Evolutionary conservation across 2,888 invertebrate species (phyloP).

Genomic region (Drosophila conformis): DNA sequence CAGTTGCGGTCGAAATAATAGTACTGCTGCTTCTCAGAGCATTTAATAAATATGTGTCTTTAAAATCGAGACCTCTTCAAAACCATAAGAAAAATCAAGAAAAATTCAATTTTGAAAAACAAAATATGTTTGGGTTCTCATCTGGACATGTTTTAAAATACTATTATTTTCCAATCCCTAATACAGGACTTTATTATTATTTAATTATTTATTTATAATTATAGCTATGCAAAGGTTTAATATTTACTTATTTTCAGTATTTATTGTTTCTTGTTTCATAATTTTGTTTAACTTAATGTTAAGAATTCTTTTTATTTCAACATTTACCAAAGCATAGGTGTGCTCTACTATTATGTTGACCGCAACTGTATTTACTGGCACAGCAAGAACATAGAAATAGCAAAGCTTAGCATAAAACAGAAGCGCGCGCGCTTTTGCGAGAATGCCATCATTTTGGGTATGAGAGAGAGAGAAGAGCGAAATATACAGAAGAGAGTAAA

Average conservation of each 20-base stretch:
- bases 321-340: background rate
- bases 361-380: background rate
- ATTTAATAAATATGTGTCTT: background rate
- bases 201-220: too few relatives aligned
- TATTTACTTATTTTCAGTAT: background rate
- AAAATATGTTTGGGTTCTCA: background rate
- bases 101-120: background rate
- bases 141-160: background rate
- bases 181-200: too few relatives aligned
- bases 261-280: background rate
- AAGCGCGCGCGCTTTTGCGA: conserved; percentile 61
- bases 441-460: conserved; percentile 32
- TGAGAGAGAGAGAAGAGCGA: conserved; percentile 15
- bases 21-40: background rate
- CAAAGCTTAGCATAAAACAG: conserved; percentile 61
- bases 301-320: background rate
- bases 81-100: background rate
- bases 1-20: background rate
- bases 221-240: background rate
- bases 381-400: conserved; percentile 35
- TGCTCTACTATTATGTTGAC: background rate
- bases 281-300: background rate
- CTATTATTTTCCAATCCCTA: background rate
- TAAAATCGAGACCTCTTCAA: background rate
- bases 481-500: conserved; percentile 51